Percentiles rank a stretch among this genome's conserved stretches.
These are phyloP conservation scores for Corythornis madagascariensis DNA, from an alignment of 2,113 vertebrate genomes.

Conservation along the genomic window DNA sequence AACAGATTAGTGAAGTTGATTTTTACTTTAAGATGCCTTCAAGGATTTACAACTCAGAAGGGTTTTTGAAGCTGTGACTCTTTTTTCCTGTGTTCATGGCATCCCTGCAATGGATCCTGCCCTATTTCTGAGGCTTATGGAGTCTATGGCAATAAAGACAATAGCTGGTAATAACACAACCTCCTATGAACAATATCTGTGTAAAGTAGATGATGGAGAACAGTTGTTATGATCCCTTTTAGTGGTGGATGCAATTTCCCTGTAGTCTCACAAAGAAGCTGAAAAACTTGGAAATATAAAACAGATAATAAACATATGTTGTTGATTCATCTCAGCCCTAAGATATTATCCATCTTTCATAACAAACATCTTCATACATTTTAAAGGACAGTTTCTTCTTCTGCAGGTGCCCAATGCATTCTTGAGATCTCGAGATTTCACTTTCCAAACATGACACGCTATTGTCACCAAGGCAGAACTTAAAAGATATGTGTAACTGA, in stretches of 20 bases:
- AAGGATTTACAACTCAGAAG: neutral
- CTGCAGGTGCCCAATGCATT: neutral
- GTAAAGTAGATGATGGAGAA: constrained; percentile 6
- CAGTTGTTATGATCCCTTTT: neutral
- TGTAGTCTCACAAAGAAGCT: neutral
- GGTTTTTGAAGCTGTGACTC: neutral
- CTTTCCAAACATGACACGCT: neutral
- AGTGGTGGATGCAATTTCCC: constrained; percentile 24
- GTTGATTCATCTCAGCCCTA: neutral
- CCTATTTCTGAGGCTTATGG: neutral
- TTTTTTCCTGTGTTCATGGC: neutral
- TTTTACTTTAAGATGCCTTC: neutral
- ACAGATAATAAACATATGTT: rapidly evolving
- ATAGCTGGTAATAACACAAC: neutral
- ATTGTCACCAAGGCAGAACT: neutral
- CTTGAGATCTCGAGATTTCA: neutral
- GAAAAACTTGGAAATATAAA: neutral
- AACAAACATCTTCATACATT: neutral
- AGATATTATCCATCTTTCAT: neutral
- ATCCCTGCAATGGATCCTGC: neutral
- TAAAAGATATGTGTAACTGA: neutral
- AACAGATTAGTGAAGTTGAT: neutral
- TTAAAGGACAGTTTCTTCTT: neutral
- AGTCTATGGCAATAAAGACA: neutral
- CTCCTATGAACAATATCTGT: neutral